Percentiles rank a stretch among this genome's conserved stretches.
Evolutionary conservation across 2,113 vertebrate species (phyloP).

Genomic region (Phyllopteryx taeniolatus): DNA sequence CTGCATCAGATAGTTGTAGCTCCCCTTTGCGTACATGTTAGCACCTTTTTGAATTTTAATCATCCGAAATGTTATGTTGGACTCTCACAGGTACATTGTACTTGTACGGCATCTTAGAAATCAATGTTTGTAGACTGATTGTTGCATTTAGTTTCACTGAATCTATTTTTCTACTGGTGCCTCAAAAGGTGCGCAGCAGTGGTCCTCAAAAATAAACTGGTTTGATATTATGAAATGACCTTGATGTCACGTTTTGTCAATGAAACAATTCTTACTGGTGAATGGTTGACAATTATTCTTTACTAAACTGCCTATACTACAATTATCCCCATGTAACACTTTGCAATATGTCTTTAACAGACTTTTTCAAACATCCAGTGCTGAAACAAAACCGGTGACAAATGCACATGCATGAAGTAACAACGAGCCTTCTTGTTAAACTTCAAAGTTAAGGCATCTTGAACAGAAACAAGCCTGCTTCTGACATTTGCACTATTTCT

Average conservation of each 20-base stretch:
- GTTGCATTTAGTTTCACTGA: conserved; percentile 77
- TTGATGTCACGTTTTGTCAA: conserved; percentile 8
- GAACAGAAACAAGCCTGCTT: not conserved
- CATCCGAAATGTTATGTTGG: conserved; percentile 63
- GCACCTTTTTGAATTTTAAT: conserved; percentile 65
- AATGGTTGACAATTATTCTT: not conserved
- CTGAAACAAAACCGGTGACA: not conserved
- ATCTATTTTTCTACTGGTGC: conserved; percentile 81
- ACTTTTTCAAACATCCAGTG: conserved; percentile 13
- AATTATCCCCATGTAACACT: conserved; percentile 2
- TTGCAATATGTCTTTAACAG: conserved; percentile 1
- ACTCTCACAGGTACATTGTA: conserved; percentile 63
- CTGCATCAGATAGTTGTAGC: conserved; percentile 71
- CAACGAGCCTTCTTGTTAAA: conserved; percentile 17
- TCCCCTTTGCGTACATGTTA: conserved; percentile 70
- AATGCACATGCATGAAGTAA: conserved; percentile 3
- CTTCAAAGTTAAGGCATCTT: conserved; percentile 38
- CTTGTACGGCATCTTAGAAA: conserved; percentile 67
- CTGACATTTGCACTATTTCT: conserved; percentile 6
- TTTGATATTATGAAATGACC: conserved; percentile 62
- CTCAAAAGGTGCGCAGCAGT: conserved; percentile 72
- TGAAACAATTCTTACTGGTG: not conserved
- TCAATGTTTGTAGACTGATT: conserved; percentile 71
- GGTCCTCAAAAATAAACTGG: conserved; percentile 76
- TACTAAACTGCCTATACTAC: not conserved